A percentile compares a stretch with the other conserved stretches of the same genome.
Conservation (phyloP, 2,888 invertebrate genomes). For the Seira musarum region DNA sequence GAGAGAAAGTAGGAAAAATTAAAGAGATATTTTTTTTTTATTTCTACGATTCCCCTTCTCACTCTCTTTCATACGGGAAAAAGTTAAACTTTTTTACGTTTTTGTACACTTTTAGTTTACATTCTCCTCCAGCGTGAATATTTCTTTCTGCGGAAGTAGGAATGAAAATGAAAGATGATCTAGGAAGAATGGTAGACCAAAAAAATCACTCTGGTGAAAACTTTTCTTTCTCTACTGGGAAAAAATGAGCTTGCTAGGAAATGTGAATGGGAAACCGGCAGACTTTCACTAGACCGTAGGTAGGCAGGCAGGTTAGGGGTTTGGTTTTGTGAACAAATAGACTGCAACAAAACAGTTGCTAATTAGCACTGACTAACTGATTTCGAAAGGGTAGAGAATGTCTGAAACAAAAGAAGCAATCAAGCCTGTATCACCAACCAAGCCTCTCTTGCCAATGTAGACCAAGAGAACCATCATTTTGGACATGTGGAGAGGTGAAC, state of each 20-base stretch:
- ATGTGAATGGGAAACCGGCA: not conserved
- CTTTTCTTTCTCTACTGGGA: not conserved
- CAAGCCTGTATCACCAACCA: slow-evolving; percentile 20
- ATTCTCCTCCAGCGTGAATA: too few relatives aligned
- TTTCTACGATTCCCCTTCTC: not conserved
- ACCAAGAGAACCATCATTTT: not conserved
- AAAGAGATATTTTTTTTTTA: not conserved
- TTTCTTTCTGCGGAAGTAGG: too few relatives aligned
- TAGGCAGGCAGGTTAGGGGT: slow-evolving; percentile 2
- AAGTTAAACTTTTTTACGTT: slow-evolving; percentile 4
- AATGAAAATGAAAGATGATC: slow-evolving; percentile 6
- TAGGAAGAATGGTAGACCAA: not conserved
- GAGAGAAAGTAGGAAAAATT: not conserved
- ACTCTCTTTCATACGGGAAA: not conserved
- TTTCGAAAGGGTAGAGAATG: not conserved
- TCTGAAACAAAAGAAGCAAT: slow-evolving; percentile 34
- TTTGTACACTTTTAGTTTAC: not conserved
- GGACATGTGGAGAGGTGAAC: not conserved
- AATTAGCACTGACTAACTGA: slow-evolving; percentile 20
- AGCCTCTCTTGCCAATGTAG: not conserved
- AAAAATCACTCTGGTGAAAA: not conserved
- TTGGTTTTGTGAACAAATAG: not conserved
- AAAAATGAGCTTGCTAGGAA: too few relatives aligned
- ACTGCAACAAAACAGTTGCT: slow-evolving; percentile 4
- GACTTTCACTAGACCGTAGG: not conserved